Percentiles rank a stretch among this genome's conserved stretches.
phyloP scores from a whole-genome alignment of 2,113 vertebrate species.

The Amazona guildingii region DNA sequence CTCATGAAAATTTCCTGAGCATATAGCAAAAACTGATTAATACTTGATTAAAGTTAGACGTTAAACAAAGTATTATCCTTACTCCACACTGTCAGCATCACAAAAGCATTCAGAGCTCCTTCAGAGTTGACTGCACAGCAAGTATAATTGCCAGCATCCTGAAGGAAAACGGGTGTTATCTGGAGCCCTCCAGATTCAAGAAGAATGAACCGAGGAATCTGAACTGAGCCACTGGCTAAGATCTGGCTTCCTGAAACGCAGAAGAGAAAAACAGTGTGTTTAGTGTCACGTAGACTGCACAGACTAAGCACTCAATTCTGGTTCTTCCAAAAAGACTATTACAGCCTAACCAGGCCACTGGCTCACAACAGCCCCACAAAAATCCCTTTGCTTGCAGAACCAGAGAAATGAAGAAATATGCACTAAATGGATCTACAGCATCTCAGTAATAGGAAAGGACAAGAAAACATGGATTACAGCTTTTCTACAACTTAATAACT shows the following conservation, averaged over 20 bases:
- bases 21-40: background rate
- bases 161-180: conserved; percentile 82
- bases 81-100: conserved; percentile 91
- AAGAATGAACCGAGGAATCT: conserved; percentile 85
- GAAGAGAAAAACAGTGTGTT: background rate
- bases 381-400: rapidly evolving
- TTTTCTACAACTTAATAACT: background rate
- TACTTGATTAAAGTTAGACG: background rate
- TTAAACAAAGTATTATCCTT: conserved; percentile 66
- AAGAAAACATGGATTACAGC: background rate
- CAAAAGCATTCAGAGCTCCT: conserved; percentile 80
- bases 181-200: conserved; percentile 89
- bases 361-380: background rate
- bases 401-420: background rate
- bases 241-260: conserved; percentile 80
- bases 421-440: too few species aligned
- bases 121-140: conserved; percentile 85
- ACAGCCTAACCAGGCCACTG: background rate
- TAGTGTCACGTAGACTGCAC: background rate
- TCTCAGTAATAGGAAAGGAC: background rate
- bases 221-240: conserved; percentile 89
- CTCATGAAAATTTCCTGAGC: conserved; percentile 34
- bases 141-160: conserved; percentile 89
- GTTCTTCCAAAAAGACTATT: background rate
- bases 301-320: background rate